Conservation (phyloP, 2,113 vertebrate species). For the Indicator indicator region DNA sequence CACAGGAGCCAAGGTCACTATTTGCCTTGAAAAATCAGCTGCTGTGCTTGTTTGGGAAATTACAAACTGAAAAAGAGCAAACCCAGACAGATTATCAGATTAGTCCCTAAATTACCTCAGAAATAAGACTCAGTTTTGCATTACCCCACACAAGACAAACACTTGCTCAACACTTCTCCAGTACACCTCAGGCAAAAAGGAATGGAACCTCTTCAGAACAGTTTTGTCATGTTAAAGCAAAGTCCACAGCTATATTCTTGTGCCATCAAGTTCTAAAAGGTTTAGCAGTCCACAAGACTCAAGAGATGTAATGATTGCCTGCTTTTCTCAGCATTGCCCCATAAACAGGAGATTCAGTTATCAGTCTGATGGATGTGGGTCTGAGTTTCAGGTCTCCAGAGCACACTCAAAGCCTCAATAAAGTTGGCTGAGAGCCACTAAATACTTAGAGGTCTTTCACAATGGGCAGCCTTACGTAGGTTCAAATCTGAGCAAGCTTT, state of each 20-base stretch:
- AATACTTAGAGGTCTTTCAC: background rate
- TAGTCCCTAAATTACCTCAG: background rate
- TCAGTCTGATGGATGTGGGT: background rate
- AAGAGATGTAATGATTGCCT: background rate
- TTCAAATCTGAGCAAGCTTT: background rate
- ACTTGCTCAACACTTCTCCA: background rate
- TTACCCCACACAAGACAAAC: background rate
- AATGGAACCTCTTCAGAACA: background rate
- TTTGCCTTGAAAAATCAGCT: background rate
- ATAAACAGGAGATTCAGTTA: background rate
- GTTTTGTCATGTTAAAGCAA: background rate
- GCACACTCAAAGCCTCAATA: background rate
- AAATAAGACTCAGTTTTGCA: background rate
- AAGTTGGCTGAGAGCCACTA: background rate
- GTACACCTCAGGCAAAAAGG: background rate
- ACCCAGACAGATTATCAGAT: background rate
- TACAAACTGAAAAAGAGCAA: background rate
- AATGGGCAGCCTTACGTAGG: background rate
- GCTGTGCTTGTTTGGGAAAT: background rate
- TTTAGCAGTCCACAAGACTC: fast-evolving
- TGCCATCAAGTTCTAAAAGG: background rate
- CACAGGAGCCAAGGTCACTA: background rate
- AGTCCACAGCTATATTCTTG: slow-evolving; percentile 18
- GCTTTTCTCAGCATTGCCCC: background rate
- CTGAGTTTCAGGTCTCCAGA: background rate